Evolutionary conservation across 2,797 vertebrate genomes (phyloP).

Genomic region (Ficedula albicollis): DNA sequence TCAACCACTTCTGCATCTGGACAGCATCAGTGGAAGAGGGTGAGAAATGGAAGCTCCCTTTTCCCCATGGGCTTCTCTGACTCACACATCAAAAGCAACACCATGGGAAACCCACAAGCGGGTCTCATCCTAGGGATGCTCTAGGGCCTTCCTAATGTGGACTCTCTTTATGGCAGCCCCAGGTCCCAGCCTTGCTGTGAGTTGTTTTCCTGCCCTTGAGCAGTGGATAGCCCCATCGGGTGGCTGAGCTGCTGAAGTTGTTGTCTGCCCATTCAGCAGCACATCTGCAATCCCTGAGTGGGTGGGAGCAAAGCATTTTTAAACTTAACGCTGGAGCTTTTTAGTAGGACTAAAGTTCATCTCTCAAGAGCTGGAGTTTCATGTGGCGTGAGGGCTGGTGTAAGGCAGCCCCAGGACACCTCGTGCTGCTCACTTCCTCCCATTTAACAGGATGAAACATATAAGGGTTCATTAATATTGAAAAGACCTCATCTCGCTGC

Average conservation of each 20-base stretch:
- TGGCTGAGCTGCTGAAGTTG: rapidly evolving
- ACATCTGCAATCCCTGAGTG: rapidly evolving
- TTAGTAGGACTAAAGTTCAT: not conserved
- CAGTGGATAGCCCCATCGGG: rapidly evolving
- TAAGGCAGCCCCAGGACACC: not conserved
- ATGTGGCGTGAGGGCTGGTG: rapidly evolving
- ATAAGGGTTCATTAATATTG: not conserved
- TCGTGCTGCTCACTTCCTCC: not conserved
- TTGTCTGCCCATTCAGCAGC: not conserved
- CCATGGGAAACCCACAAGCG: rapidly evolving
- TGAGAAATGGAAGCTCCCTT: not conserved
- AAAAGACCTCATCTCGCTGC: not conserved
- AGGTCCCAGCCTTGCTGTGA: not conserved
- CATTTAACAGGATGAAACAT: not conserved
- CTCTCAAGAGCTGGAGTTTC: not conserved
- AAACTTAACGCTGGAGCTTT: not conserved
- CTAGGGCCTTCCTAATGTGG: not conserved
- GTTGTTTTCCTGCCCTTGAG: not conserved
- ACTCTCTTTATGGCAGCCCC: not conserved
- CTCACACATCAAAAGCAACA: not conserved
- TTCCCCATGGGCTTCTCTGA: not conserved
- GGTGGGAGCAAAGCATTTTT: not conserved
- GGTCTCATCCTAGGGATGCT: not conserved
- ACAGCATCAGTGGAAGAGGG: not conserved
- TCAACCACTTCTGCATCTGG: not conserved